Conservation (phyloP, 2,888 invertebrate genomes). For the Hartigia nigra region DNA sequence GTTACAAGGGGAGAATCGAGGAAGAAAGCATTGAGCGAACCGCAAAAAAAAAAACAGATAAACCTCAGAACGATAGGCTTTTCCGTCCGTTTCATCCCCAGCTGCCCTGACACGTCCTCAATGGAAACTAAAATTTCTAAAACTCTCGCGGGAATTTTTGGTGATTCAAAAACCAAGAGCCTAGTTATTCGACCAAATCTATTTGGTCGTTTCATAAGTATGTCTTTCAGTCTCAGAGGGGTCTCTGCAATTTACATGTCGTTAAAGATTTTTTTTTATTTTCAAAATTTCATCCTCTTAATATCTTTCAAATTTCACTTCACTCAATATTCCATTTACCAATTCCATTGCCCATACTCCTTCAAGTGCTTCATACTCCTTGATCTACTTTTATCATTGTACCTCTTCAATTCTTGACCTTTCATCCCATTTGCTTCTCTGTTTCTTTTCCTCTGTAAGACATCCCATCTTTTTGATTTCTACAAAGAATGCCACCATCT, state of each 20-base stretch:
- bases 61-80: not conserved
- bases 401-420: not conserved
- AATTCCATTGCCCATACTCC: too few relatives aligned
- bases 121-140: not conserved
- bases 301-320: too few relatives aligned
- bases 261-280: too few relatives aligned
- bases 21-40: not conserved
- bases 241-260: slow-evolving; percentile 19
- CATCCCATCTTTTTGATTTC: not conserved
- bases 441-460: not conserved
- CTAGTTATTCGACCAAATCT: slow-evolving; percentile 68
- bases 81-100: not conserved
- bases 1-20: not conserved
- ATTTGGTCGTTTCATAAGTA: slow-evolving; percentile 64
- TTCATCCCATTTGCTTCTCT: not conserved
- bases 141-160: slow-evolving; percentile 64
- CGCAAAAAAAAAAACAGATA: not conserved
- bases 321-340: too few relatives aligned
- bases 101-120: not conserved
- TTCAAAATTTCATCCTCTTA: too few relatives aligned
- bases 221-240: slow-evolving; percentile 65
- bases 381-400: not conserved
- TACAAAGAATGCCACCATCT: not conserved
- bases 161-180: slow-evolving; percentile 68
- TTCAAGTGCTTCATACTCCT: not conserved